Conservation (phyloP, 2,797 vertebrate species). For the Aphelocoma californica region DNA sequence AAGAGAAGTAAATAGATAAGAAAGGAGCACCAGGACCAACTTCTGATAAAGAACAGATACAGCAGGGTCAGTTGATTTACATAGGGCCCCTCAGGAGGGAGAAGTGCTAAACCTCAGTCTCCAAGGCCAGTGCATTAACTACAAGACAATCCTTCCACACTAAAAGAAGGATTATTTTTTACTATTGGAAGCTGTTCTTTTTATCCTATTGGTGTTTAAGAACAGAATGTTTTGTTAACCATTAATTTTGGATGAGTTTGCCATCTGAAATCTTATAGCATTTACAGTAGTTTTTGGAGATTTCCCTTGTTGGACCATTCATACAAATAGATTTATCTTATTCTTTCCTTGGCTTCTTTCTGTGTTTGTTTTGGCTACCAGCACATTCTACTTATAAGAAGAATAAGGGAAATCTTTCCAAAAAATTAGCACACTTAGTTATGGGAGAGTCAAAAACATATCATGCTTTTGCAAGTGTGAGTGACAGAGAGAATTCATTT, state of each 20-base stretch:
- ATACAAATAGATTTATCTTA: constrained; percentile 30
- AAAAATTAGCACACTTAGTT: constrained; percentile 18
- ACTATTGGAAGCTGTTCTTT: neutral
- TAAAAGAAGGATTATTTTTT: neutral
- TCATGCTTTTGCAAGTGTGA: neutral
- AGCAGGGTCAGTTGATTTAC: neutral
- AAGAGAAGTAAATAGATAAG: neutral
- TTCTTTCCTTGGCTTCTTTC: constrained; percentile 40
- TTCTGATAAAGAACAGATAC: neutral
- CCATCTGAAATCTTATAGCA: constrained; percentile 33
- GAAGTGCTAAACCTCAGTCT: neutral
- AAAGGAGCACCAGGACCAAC: neutral
- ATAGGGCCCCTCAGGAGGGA: neutral
- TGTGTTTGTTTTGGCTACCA: constrained; percentile 58
- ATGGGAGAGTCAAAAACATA: neutral
- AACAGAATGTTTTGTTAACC: constrained; percentile 30
- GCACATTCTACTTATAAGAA: constrained; percentile 14
- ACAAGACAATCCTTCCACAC: neutral
- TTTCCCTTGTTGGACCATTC: constrained; percentile 34
- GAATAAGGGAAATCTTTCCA: constrained; percentile 16
- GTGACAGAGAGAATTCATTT: neutral
- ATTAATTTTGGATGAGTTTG: constrained; percentile 16
- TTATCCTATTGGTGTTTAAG: neutral
- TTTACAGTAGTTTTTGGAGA: constrained; percentile 56
- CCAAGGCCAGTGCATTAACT: neutral